phyloP scores from a whole-genome alignment of 2,888 invertebrate species.

The Cyclophora albipunctata region DNA sequence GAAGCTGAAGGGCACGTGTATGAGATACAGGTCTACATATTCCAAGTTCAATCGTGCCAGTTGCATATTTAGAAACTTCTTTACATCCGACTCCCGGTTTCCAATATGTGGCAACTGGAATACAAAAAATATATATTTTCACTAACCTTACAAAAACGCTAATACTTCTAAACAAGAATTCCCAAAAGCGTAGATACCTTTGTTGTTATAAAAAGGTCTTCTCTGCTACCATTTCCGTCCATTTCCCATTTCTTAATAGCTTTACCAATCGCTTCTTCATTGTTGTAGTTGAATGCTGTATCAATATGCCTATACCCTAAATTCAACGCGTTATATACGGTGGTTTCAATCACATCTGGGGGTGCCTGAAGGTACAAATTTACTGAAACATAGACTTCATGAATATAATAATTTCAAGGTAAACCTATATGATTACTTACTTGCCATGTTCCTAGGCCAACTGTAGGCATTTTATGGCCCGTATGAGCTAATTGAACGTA shows the following conservation, averaged over 20 bases:
- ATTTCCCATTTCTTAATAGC: constrained; percentile 80
- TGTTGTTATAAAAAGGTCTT: constrained; percentile 86
- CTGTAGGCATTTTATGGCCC: constrained; percentile 78
- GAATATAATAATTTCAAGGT: not conserved
- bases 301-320: constrained; percentile 85
- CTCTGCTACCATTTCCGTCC: constrained; percentile 77
- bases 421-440: constrained; percentile 38
- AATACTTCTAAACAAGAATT: no score
- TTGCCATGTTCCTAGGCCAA: constrained; percentile 85
- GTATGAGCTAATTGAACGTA: constrained; percentile 60
- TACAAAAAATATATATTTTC: not conserved
- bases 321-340: constrained; percentile 79
- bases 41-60: constrained; percentile 77
- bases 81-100: constrained; percentile 80
- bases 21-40: constrained; percentile 86
- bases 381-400: not conserved
- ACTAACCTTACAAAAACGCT: not conserved
- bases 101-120: constrained; percentile 80
- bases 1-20: constrained; percentile 85
- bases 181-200: constrained; percentile 78
- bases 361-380: constrained; percentile 60
- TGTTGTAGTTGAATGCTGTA: constrained; percentile 86
- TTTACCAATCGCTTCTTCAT: constrained; percentile 83
- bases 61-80: constrained; percentile 78
- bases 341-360: constrained; percentile 77